phyloP scores from a whole-genome alignment of 2,888 invertebrate genomes.

The Chelonus formosanus region DNA sequence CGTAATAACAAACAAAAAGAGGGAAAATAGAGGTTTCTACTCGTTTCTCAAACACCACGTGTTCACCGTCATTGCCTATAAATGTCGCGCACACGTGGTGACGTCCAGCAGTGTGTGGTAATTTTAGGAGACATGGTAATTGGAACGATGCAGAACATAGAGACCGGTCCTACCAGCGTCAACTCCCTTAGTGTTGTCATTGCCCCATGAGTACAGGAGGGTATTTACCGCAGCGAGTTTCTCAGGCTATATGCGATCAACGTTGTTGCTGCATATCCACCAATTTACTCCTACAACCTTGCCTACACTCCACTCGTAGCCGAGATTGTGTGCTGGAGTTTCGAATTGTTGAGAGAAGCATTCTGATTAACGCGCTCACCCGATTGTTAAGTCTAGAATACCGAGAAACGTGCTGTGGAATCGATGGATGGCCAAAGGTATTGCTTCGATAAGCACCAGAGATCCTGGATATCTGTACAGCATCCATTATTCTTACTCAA shows the following conservation, averaged over 20 bases:
- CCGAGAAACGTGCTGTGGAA: conserved; percentile 23
- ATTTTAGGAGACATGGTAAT: conserved; percentile 19
- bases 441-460: conserved; percentile 17
- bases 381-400: conserved; percentile 31
- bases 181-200: conserved; percentile 19
- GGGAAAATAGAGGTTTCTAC: too few species aligned
- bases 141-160: conserved; percentile 19
- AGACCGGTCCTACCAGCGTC: conserved; percentile 20
- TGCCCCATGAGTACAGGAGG: conserved; percentile 1
- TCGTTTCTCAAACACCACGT: conserved; percentile 36
- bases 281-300: conserved; percentile 1
- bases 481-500: conserved; percentile 14
- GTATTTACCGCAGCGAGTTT: not conserved
- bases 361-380: conserved; percentile 33
- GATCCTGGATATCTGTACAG: conserved; percentile 10
- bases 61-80: conserved; percentile 46
- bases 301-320: conserved; percentile 20
- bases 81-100: conserved; percentile 48
- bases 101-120: conserved; percentile 14
- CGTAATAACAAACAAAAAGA: too few species aligned
- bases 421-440: conserved; percentile 13
- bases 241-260: conserved; percentile 3
- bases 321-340: conserved; percentile 25
- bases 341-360: conserved; percentile 33
- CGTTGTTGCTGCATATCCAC: not conserved